Percentiles rank a stretch among this genome's conserved stretches.
phyloP scores from a whole-genome alignment of 2,113 vertebrate genomes.

The Phalacrocorax carbo region DNA sequence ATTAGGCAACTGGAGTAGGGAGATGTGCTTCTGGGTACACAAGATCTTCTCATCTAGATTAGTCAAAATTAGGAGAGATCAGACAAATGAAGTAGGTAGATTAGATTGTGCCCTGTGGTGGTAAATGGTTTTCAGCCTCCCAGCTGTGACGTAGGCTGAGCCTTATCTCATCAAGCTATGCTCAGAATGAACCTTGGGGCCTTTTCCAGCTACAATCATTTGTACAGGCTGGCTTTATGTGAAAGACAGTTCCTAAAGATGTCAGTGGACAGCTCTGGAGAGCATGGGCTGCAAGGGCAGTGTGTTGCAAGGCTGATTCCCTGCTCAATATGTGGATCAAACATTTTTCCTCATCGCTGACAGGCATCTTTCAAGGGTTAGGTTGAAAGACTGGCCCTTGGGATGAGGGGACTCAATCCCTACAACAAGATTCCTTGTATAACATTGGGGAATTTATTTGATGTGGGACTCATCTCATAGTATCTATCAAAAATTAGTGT shows the following conservation, averaged over 20 bases:
- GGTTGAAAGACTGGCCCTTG: neutral
- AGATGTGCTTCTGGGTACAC: neutral
- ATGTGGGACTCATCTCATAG: neutral
- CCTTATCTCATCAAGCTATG: slow-evolving; percentile 23
- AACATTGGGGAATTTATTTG: neutral
- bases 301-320: neutral
- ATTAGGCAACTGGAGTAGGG: neutral
- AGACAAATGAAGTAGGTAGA: neutral
- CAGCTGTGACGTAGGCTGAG: neutral
- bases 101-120: slow-evolving; percentile 24
- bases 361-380: neutral
- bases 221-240: neutral
- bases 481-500: neutral
- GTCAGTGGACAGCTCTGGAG: neutral
- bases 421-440: neutral
- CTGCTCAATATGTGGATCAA: fast-evolving
- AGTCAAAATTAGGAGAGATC: slow-evolving; percentile 20
- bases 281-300: neutral
- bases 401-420: neutral
- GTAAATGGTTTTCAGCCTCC: neutral
- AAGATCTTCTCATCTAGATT: neutral
- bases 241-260: neutral
- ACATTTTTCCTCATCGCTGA: neutral
- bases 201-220: neutral
- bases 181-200: slow-evolving; percentile 30